Percentiles rank a stretch among this genome's conserved stretches.
phyloP scores from a whole-genome alignment of 2,113 vertebrate genomes.

The Channa argus region DNA sequence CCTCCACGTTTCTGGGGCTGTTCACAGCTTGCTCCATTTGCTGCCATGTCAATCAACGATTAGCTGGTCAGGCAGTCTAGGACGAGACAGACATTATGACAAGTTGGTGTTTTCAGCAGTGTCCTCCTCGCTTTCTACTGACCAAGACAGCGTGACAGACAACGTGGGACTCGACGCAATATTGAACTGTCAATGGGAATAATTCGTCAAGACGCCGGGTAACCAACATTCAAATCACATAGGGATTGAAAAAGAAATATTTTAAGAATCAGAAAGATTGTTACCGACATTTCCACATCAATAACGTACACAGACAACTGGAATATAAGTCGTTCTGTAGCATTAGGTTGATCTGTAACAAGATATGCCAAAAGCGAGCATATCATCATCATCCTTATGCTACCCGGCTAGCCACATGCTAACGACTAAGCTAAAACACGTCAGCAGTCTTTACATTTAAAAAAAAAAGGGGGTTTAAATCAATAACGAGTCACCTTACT shows the following conservation, averaged over 20 bases:
- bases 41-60: constrained; percentile 91
- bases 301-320: neutral
- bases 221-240: constrained; percentile 13
- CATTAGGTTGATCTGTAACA: constrained; percentile 16
- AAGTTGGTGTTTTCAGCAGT: neutral
- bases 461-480: neutral
- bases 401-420: constrained; percentile 74
- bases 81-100: constrained; percentile 1
- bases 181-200: neutral
- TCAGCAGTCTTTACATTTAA: constrained; percentile 5
- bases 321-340: constrained; percentile 3
- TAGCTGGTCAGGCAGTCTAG: constrained; percentile 45
- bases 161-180: neutral
- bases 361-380: constrained; percentile 34
- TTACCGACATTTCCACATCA: neutral
- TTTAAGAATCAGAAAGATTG: neutral
- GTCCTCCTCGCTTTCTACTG: neutral
- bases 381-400: constrained; percentile 51
- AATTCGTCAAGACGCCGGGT: constrained; percentile 21
- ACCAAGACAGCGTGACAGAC: neutral
- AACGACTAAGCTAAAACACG: constrained; percentile 37
- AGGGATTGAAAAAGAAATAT: neutral
- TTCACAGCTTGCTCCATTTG: constrained; percentile 92
- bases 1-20: constrained; percentile 87
- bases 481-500: constrained; percentile 4